Evolutionary conservation across 2,797 vertebrate genomes (phyloP).

Genomic region (Heteromormyrus szaboi): DNA sequence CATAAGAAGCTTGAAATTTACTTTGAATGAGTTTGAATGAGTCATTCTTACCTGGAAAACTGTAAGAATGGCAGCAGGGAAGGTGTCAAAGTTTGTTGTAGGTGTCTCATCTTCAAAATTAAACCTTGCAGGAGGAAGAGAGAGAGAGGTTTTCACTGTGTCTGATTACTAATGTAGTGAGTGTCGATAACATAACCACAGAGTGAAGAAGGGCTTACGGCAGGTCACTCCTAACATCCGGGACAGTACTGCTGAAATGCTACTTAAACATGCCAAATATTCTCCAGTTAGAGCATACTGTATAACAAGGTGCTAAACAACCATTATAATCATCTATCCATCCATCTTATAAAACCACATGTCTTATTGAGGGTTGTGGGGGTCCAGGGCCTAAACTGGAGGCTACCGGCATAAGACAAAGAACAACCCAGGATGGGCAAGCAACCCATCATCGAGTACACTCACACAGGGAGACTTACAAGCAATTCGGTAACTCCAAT

Average conservation of each 20-base stretch:
- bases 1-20: background rate
- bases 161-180: background rate
- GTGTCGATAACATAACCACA: background rate
- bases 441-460: background rate
- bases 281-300: background rate
- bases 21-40: background rate
- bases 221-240: background rate
- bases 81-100: slow-evolving; percentile 94
- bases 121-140: slow-evolving; percentile 65
- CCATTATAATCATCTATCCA: background rate
- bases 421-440: background rate
- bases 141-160: background rate
- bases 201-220: background rate
- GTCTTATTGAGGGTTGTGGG: background rate
- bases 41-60: slow-evolving; percentile 81
- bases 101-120: slow-evolving; percentile 91
- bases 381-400: background rate
- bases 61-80: slow-evolving; percentile 90
- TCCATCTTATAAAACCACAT: background rate
- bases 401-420: background rate
- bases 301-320: background rate
- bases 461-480: background rate
- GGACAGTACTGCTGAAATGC: background rate
- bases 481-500: background rate
- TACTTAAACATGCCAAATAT: background rate